Conservation (phyloP, 64 coral and sea anemone species). For the Porites australiensis region DNA sequence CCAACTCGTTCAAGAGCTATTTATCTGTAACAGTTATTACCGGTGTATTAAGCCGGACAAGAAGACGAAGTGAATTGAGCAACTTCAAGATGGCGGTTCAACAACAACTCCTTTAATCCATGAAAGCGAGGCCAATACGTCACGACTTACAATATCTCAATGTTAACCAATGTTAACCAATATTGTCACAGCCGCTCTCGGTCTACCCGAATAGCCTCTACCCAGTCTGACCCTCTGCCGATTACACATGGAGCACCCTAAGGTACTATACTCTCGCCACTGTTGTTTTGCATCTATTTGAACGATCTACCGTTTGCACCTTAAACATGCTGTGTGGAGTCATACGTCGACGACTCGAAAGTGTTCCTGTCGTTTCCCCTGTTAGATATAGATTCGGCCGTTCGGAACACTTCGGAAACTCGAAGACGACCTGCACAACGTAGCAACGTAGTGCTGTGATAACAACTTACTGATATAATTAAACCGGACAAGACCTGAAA, state of each 20-base stretch:
- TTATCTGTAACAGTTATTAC: too few relatives aligned
- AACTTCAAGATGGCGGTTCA: too few relatives aligned
- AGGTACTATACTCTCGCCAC: constrained; percentile 33
- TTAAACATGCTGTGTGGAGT: constrained; percentile 26
- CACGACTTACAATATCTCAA: too few relatives aligned
- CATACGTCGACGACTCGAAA: constrained; percentile 49
- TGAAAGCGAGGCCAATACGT: too few relatives aligned
- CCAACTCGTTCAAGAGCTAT: constrained; percentile 44
- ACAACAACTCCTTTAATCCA: too few relatives aligned
- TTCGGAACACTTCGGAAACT: too few relatives aligned
- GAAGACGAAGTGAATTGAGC: too few relatives aligned
- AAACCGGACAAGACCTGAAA: too few relatives aligned
- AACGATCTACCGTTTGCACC: constrained; percentile 39
- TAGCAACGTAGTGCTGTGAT: neutral
- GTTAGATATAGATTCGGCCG: too few relatives aligned
- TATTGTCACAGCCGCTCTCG: neutral
- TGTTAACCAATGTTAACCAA: too few relatives aligned
- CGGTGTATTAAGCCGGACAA: too few relatives aligned
- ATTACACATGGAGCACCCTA: constrained; percentile 51
- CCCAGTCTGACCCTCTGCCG: neutral
- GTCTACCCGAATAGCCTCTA: constrained; percentile 17
- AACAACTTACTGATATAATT: too few relatives aligned
- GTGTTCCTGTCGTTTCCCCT: constrained; percentile 11
- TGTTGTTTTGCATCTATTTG: constrained; percentile 36
- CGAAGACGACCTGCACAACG: neutral